phyloP scores from a whole-genome alignment of 2,797 vertebrate species.

The Peromyscus nudipes region DNA sequence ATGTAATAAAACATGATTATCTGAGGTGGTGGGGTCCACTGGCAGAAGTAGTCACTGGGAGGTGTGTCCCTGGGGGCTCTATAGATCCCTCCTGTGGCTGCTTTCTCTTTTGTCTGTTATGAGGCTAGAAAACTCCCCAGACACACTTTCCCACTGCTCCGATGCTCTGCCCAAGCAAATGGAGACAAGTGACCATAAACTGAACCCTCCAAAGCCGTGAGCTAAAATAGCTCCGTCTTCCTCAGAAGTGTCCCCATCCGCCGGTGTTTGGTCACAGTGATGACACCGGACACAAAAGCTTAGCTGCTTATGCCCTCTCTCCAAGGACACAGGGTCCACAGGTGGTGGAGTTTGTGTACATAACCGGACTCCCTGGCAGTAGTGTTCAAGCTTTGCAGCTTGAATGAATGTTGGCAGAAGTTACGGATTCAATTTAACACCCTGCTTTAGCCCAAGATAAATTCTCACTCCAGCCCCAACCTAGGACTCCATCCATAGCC shows the following conservation, averaged over 20 bases:
- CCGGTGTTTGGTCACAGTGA: background rate
- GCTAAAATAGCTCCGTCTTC: background rate
- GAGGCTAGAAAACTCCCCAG: background rate
- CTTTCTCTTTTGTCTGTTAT: background rate
- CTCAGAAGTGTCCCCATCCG: background rate
- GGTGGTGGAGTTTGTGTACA: background rate
- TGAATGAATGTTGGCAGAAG: background rate
- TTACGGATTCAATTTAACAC: background rate
- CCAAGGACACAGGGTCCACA: background rate
- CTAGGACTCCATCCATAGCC: background rate
- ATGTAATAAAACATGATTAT: background rate
- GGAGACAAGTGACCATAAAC: background rate
- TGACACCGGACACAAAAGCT: background rate
- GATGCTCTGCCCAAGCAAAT: background rate
- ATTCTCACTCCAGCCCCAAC: background rate
- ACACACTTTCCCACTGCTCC: background rate
- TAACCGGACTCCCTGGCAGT: too few species aligned
- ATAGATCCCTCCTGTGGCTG: background rate
- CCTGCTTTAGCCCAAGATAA: background rate
- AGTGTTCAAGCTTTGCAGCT: background rate
- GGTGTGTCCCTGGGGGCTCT: background rate
- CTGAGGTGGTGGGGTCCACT: background rate
- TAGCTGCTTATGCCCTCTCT: background rate
- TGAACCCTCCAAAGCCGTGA: background rate
- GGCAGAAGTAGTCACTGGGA: background rate